Base-by-base conservation (phyloP, 2,888 invertebrate genomes). In the Melikaiella ostensackeni region DNA sequence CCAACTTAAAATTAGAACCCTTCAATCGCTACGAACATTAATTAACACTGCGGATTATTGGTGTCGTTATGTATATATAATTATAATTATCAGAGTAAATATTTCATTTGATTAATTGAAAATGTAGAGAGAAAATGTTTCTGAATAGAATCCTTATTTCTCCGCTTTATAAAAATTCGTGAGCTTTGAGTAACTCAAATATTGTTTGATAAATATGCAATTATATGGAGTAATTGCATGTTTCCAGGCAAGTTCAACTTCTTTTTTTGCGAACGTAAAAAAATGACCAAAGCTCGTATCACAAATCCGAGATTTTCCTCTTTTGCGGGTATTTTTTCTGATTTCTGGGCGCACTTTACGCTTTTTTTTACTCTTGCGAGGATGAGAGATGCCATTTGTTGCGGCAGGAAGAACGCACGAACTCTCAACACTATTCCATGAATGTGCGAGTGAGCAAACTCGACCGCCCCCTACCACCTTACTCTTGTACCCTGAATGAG, bases 351-450 rank as follows among this genome's bases (percentile, higher is more conserved):
- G n/a, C 9, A 55, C n/a, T 9, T 55, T 21, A n/a, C 8, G 2
- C n/a, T 55, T 55, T 21, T n/a, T 55, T 55, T 16, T 21, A 9
- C 50, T 55, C n/a, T 21, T 55, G 9, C 21, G 21, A 55, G 50
- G 21, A 55, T 55, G 82, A 83, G 83, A 83, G 83, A 85, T 82
- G 80, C 84, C 82, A 85, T 85, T 84, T 86, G 85, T 84, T 85
- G 84, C 84, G 82, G 84, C 75, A 75, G 80, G 83, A 82, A 85
- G 84, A 86, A 85, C 85, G 84, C 81, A 81, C 83, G 80, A 86
- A 83, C 82, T 82, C 80, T 55, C 50, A 79, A 81, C 84, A 83
- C 83, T 87, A 88, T 87, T 87, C 84, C 85, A 86, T 84, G 87
- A 86, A 87, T 86, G 84, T 81, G 78, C 82, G 83, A 85, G 85